Evolutionary conservation across 2,797 vertebrate genomes (phyloP).

Genomic region (Enteromius argenteus): DNA sequence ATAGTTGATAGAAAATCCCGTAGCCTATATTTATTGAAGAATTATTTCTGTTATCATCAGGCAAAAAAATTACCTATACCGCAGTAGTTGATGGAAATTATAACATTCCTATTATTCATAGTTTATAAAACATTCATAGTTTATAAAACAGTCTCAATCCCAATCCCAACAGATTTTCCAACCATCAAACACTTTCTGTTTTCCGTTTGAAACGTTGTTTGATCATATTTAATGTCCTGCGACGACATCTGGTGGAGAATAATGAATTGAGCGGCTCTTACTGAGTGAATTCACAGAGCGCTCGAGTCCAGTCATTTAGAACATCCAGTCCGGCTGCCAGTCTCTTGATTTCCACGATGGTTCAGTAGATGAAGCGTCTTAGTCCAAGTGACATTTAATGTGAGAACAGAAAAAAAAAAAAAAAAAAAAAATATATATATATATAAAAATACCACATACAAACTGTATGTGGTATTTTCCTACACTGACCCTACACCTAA

Average conservation of each 20-base stretch:
- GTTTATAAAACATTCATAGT: neutral
- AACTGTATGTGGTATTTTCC: too few species aligned
- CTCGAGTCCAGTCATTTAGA: neutral
- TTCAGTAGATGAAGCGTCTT: neutral
- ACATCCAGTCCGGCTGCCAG: neutral
- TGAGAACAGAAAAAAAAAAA: neutral
- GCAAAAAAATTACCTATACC: neutral
- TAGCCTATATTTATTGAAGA: neutral
- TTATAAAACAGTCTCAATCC: neutral
- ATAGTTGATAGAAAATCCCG: neutral
- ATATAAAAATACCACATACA: too few species aligned
- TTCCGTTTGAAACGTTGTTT: neutral
- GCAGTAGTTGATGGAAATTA: neutral
- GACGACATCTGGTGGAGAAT: constrained; percentile 5
- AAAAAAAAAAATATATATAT: too few species aligned
- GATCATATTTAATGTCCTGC: neutral
- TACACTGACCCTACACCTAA: too few species aligned
- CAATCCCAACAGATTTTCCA: too few species aligned
- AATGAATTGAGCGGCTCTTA: neutral
- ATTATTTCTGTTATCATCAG: neutral
- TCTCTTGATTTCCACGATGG: neutral
- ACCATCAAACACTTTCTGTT: neutral
- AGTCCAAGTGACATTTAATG: neutral
- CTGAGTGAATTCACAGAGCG: neutral
- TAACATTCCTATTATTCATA: neutral